These are phyloP conservation scores for Gambelia wislizenii DNA, from an alignment of 2,797 vertebrate species.

Conservation along the genomic window DNA sequence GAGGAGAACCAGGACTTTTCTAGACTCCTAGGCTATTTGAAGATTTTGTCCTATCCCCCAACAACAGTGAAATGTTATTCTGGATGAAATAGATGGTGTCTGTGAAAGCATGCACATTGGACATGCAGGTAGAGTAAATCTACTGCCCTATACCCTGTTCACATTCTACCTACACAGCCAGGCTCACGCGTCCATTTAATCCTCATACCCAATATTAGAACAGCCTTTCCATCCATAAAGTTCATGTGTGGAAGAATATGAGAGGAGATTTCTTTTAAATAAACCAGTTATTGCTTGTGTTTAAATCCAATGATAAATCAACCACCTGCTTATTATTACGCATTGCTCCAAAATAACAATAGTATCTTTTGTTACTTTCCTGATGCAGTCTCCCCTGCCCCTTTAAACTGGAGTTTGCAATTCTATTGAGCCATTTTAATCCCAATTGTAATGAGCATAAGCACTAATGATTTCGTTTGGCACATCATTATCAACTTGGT, in stretches of 20 bases:
- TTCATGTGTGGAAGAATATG: background rate
- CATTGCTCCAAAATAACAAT: conserved; percentile 39
- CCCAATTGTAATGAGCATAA: conserved; percentile 62
- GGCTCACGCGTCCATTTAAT: background rate
- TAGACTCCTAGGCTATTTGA: too few species aligned
- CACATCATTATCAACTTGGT: conserved; percentile 61
- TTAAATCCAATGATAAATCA: conserved; percentile 27
- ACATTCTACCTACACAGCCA: background rate
- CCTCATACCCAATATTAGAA: background rate
- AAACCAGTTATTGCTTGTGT: background rate
- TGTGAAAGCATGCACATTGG: background rate
- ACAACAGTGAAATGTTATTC: background rate
- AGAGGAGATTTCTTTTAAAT: conserved; percentile 41
- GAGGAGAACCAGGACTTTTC: too few species aligned
- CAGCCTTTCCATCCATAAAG: background rate
- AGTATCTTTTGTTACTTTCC: conserved; percentile 55
- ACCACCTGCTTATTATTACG: conserved; percentile 32
- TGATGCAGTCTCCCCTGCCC: conserved; percentile 15
- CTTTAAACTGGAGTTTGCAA: conserved; percentile 1
- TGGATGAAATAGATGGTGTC: background rate
- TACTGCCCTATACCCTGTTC: background rate
- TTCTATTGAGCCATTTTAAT: conserved; percentile 59
- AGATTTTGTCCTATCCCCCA: background rate
- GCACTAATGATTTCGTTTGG: conserved; percentile 10
- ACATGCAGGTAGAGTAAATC: background rate